A percentile compares a stretch with the other conserved stretches of the same genome.
Conservation (phyloP, 2,888 invertebrate species). For the Branchipolynoe longqiensis region DNA sequence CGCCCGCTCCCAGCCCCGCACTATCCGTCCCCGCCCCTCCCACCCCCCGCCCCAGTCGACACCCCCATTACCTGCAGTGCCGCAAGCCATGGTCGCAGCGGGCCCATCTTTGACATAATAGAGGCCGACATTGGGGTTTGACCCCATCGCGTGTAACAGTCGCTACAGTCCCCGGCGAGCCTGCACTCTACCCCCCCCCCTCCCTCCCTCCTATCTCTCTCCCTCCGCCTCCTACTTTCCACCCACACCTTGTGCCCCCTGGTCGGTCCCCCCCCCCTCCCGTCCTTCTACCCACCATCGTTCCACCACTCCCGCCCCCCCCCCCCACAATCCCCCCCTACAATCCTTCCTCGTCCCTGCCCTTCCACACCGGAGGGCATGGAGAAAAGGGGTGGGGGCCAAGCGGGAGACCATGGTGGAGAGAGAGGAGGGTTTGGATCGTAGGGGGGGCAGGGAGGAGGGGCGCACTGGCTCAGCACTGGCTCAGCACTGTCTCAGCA, state of each 20-base stretch:
- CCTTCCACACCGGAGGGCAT: background rate
- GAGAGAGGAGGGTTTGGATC: no score
- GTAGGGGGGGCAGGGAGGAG: no score
- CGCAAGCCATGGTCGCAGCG: slow-evolving; percentile 12
- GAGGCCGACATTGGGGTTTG: slow-evolving; percentile 33
- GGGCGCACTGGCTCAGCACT: no score
- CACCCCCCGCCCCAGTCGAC: no score
- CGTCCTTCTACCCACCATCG: no score
- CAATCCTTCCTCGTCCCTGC: background rate
- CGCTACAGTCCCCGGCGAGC: background rate
- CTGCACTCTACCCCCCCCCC: background rate
- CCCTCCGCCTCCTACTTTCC: background rate
- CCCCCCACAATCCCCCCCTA: background rate
- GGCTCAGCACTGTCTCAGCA: no score
- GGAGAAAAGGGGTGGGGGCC: background rate
- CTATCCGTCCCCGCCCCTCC: no score
- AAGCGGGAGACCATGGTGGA: background rate
- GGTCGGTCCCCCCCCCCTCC: background rate
- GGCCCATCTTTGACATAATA: slow-evolving; percentile 46
- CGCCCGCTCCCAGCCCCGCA: no score
- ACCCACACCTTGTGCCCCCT: background rate
- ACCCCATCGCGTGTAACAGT: slow-evolving; percentile 53
- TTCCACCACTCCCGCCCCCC: background rate
- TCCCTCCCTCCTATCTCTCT: background rate
- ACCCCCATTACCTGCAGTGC: background rate